Conservation (phyloP, 2,888 invertebrate genomes). For the Ophion obscuratus region DNA sequence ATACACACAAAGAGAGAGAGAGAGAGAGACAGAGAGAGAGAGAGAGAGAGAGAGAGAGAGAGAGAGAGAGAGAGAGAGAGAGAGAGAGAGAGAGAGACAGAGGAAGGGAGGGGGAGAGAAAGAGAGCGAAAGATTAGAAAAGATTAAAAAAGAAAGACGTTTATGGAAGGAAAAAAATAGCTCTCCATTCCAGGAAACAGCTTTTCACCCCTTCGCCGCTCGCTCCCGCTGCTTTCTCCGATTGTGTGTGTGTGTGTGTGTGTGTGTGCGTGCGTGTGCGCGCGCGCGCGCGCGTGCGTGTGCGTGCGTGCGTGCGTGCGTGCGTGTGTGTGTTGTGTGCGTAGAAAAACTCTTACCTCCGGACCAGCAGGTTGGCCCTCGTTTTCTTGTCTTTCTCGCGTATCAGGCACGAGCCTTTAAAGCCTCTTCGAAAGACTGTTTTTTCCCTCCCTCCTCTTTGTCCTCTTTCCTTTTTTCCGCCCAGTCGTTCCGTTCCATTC, state of each 20-base stretch:
- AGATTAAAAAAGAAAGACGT: not conserved
- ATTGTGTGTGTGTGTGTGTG: not conserved
- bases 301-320: not conserved
- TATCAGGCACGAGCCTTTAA: slow-evolving; percentile 19
- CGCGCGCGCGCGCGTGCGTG: too few relatives aligned
- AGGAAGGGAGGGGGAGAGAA: not conserved
- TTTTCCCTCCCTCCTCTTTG: slow-evolving; percentile 32
- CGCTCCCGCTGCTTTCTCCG: slow-evolving; percentile 40
- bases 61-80: slow-evolving; percentile 9
- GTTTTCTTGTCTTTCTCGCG: slow-evolving; percentile 62
- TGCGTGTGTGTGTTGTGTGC: not conserved
- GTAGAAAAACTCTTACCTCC: slow-evolving; percentile 31
- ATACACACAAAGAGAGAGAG: not conserved
- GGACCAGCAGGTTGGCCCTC: slow-evolving; percentile 61
- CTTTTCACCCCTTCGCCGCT: slow-evolving; percentile 54
- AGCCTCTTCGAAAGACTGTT: slow-evolving; percentile 52
- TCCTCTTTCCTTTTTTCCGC: slow-evolving; percentile 50
- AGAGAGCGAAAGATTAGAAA: slow-evolving; percentile 1
- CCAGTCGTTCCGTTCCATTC: slow-evolving; percentile 23
- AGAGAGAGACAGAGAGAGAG: slow-evolving; percentile 4
- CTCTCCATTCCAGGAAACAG: slow-evolving; percentile 67
- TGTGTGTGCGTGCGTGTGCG: not conserved
- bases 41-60: not conserved
- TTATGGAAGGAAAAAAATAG: slow-evolving; percentile 42
- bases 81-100: slow-evolving; percentile 3